These are phyloP conservation scores for Stercorarius parasiticus DNA, from an alignment of 2,113 vertebrate species.

Conservation along the genomic window DNA sequence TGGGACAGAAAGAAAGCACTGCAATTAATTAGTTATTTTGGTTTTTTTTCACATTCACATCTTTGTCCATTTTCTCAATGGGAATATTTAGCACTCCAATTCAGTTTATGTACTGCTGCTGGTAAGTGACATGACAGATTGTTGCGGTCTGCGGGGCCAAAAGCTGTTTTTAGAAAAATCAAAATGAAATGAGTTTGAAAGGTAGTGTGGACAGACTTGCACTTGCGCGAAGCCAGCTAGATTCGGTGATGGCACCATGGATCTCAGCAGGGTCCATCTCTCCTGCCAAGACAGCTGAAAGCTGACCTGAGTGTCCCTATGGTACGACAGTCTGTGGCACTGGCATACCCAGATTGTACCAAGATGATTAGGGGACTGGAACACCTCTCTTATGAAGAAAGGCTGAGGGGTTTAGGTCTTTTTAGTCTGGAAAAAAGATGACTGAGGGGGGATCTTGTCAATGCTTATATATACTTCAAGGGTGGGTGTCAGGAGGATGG, in stretches of 20 bases:
- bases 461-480: no score
- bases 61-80: slow-evolving; percentile 3
- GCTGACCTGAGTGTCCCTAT: neutral
- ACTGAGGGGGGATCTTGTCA: no score
- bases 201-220: neutral
- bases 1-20: neutral
- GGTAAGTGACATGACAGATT: slow-evolving; percentile 16
- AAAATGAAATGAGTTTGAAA: neutral
- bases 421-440: no score
- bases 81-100: slow-evolving; percentile 33
- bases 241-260: neutral
- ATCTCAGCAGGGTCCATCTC: neutral
- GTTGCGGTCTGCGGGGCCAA: slow-evolving; percentile 15
- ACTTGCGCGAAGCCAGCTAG: neutral
- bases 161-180: neutral
- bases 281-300: neutral
- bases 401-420: no score
- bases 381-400: no score
- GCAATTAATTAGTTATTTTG: slow-evolving; percentile 15
- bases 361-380: no score
- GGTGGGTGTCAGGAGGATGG: no score
- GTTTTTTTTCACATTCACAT: neutral
- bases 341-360: neutral
- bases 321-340: neutral
- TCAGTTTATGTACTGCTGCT: slow-evolving; percentile 16